Evolutionary conservation across 2,113 vertebrate genomes (phyloP), one percentile per base, ranked within the genome.

Genomic region (Labeo catla): DNA sequence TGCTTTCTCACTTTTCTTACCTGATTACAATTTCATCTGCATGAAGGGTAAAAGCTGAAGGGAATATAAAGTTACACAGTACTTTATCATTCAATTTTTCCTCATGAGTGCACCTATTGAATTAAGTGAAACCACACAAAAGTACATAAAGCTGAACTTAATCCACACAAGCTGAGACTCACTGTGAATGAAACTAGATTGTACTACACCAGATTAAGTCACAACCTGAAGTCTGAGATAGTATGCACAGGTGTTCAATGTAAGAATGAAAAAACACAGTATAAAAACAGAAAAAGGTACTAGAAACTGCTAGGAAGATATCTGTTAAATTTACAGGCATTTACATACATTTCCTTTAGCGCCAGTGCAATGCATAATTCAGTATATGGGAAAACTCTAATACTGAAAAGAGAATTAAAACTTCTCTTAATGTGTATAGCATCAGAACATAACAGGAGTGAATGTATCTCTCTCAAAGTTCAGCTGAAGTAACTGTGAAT

Each of bases 21-120:
- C 59, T 47, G 78, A 81, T 47, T 47, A 45, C 57, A 43, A 47
- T 63, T 47, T 47, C 21, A 65, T 81, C 47, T 49, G 45, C 47
- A 47, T 52, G 43, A 82, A 68, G 63, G 80, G 23, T 50, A 83
- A 83, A n/a, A 34, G 81, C 10, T 83, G 49, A 83, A n/a, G 49
- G 19, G 65, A 70, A 83, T 83, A 70, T 68, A 52, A 83, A 81
- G 59, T 66, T 81, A 49, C 4, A 16, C 79, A 65, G 43, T 11
- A 66, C 43, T 81, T 81, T 11, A 49, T 28, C 43, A 66, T 66
- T 28, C 4, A 19, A 34, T 80, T 81, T 66, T 81, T 49, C 43
- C 78, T 45, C 39, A 28, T 5, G 57, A 80, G 78, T 47, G 57
- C 78, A 47, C 39, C 65, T 81, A 70, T 15, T 36, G 47, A 70